Evolutionary conservation across 2,797 vertebrate species (phyloP).

Genomic region (Gambelia wislizenii): DNA sequence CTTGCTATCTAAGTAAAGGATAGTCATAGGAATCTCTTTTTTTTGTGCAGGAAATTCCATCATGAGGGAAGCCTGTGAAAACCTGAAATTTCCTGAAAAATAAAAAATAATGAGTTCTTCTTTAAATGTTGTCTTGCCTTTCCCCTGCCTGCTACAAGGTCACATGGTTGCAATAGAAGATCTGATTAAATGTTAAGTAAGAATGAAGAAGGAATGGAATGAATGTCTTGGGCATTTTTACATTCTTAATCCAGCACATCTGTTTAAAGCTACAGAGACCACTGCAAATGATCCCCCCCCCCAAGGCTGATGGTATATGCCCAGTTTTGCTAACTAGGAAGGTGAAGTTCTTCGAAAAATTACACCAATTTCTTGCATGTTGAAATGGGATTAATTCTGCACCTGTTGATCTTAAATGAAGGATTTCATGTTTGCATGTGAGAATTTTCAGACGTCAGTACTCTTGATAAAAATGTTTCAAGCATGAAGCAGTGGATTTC

Average conservation of each 20-base stretch:
- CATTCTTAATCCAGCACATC: conserved; percentile 55
- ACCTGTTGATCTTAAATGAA: conserved; percentile 2
- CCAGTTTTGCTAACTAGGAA: conserved; percentile 8
- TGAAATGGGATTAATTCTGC: conserved; percentile 4
- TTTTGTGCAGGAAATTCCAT: not conserved
- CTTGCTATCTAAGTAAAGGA: not conserved
- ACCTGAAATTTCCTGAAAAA: too few relatives aligned
- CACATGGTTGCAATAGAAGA: conserved; percentile 42
- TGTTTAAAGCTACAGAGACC: conserved; percentile 41
- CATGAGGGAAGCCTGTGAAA: too few relatives aligned
- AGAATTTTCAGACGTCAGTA: conserved; percentile 47
- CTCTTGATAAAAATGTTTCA: conserved; percentile 66
- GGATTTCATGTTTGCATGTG: conserved; percentile 28
- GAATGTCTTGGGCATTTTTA: conserved; percentile 52
- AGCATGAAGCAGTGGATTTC: conserved; percentile 47
- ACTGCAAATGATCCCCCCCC: conserved; percentile 31
- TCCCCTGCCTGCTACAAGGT: conserved; percentile 19
- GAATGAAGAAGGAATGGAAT: conserved; percentile 37
- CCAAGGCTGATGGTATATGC: not conserved
- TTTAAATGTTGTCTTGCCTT: not conserved
- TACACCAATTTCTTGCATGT: conserved; percentile 10
- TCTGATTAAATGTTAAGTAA: conserved; percentile 50
- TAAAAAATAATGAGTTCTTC: not conserved
- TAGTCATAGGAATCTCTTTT: not conserved
- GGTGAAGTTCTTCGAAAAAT: not conserved